Base-by-base conservation (phyloP, 2,113 vertebrate genomes). In the Cyanistes caeruleus region DNA sequence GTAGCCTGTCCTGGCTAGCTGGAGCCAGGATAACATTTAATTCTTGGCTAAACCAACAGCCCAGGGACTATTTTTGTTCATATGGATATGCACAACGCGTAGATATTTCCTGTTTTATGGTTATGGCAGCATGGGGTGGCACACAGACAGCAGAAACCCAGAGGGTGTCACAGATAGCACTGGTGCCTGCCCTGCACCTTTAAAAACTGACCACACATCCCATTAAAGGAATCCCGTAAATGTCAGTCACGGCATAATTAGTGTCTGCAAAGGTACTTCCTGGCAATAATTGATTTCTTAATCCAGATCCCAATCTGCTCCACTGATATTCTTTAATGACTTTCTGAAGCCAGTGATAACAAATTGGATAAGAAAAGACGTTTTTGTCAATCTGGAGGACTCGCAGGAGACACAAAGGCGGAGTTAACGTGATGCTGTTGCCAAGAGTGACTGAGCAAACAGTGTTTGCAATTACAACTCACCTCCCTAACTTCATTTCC, bases 261-360 rank as follows among this genome's bases (percentile, higher is more conserved):
- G 85, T 78, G 46, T 64, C 79, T 95, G 30, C 73, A 88, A 84
- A 93, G 27, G 91, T 89, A 90, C 44, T 96, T 95, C 64, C 90
- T 93, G 81, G 80, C 89, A 95, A 96, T 87, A 95, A 96, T 93
- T 75, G 94, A 90, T 89, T 95, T 96, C 87, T 96, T 95, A 92
- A 91, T 95, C 67, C 44, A 95, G 67, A 77, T 80, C 56, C 63
- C 81, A 95, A 94, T 95, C 93, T 91, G 84, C 44, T 87, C 65
- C 74, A 56, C 76, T 91, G 63, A 95, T 95, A 96, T 86, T 77
- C 75, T 97, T 93, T 94, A 97, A 91, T 90, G 86, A 77, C 89
- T 96, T 97, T 91, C 75, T 96, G 80, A 97, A 97, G 88, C 43
- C 91, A 90, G 72, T 90, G 79, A 91, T 92, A 97, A 93, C 63